Evolutionary conservation across 1,140 invertebrate species (phyloP).

Genomic region (Zophobas atratus): DNA sequence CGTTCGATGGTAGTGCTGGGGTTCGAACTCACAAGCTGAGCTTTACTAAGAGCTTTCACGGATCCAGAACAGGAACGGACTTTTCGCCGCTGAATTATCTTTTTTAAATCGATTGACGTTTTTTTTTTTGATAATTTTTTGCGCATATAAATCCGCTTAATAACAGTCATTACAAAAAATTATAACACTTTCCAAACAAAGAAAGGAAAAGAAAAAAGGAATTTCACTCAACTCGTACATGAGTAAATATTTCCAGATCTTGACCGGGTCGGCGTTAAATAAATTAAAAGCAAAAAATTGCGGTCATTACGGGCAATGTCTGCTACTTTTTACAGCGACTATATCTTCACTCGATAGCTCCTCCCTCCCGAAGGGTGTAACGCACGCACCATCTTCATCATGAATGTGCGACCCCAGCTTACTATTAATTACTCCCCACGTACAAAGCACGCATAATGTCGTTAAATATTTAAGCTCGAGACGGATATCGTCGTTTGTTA

Average conservation of each 20-base stretch:
- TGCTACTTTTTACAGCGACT: background rate
- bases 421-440: slow-evolving; percentile 27
- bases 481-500: slow-evolving; percentile 22
- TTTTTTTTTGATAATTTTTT: too few species aligned
- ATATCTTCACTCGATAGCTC: slow-evolving; percentile 14
- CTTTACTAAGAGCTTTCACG: too few species aligned
- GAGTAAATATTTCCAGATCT: too few species aligned
- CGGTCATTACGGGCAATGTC: slow-evolving; percentile 13
- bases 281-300: slow-evolving; percentile 6
- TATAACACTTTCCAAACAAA: background rate
- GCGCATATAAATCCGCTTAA: too few species aligned
- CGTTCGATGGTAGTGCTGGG: too few species aligned
- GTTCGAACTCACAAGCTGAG: too few species aligned
- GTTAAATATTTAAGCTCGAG: slow-evolving; percentile 20
- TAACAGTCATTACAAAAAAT: too few species aligned
- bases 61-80: too few species aligned
- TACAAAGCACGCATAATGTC: slow-evolving; percentile 16
- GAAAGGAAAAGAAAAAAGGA: background rate
- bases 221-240: background rate
- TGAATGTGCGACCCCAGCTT: slow-evolving; percentile 14
- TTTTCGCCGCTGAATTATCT: too few species aligned
- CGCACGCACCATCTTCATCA: slow-evolving; percentile 29
- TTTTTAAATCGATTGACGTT: too few species aligned
- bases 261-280: background rate
- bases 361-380: background rate